Conservation (phyloP, 2,113 vertebrate species). For the Caracal caracal region DNA sequence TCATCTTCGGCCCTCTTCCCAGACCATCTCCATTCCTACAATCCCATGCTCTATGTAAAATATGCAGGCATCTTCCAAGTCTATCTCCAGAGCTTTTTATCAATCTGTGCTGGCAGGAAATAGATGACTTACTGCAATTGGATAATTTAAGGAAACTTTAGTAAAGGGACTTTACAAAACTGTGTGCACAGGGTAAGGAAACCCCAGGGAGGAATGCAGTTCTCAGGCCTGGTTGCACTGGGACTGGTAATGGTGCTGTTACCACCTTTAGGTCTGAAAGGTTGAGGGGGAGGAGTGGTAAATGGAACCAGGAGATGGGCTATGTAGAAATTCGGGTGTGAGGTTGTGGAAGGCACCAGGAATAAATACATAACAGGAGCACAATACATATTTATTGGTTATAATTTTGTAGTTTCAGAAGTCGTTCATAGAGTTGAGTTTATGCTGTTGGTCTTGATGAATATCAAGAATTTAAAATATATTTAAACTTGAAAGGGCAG, state of each 20-base stretch:
- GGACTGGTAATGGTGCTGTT: neutral
- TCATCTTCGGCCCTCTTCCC: neutral
- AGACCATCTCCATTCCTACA: neutral
- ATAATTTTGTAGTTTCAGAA: neutral
- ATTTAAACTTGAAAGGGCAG: neutral
- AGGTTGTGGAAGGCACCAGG: neutral
- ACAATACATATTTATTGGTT: neutral
- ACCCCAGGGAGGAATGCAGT: neutral
- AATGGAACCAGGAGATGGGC: neutral
- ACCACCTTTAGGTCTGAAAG: neutral
- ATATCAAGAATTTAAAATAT: neutral
- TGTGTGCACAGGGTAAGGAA: neutral
- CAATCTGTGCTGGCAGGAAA: neutral
- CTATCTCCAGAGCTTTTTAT: neutral
- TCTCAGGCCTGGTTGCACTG: neutral
- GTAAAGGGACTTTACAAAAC: neutral
- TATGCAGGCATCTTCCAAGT: neutral
- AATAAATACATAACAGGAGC: neutral
- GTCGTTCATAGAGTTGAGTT: neutral
- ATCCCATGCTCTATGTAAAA: neutral
- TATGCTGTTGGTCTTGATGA: neutral
- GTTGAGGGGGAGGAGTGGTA: neutral
- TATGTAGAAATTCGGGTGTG: neutral
- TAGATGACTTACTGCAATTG: neutral
- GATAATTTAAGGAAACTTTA: neutral